Conservation (phyloP, 1,140 invertebrate genomes). For the Drosophila guanche region DNA sequence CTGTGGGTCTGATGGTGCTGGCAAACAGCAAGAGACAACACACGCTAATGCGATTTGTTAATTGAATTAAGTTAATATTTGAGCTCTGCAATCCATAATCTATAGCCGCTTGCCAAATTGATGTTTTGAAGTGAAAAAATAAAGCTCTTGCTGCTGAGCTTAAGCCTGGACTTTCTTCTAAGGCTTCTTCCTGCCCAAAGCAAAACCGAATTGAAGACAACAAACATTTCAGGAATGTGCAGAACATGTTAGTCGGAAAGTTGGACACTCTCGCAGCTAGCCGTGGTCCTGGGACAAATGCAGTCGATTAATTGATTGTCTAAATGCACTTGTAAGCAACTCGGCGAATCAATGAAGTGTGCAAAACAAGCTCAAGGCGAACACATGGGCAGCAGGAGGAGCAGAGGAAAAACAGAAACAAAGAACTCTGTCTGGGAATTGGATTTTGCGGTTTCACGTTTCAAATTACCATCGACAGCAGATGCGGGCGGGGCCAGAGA, state of each 20-base stretch:
- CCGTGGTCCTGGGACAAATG: constrained; percentile 43
- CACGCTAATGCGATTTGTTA: too few relatives aligned
- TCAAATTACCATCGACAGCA: constrained; percentile 80
- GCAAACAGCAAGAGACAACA: too few relatives aligned
- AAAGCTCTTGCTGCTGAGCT: constrained; percentile 36
- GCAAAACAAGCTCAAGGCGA: constrained; percentile 58
- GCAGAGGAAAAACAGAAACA: constrained; percentile 36
- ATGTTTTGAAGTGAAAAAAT: constrained; percentile 23
- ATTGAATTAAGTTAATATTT: too few relatives aligned
- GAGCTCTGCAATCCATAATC: constrained; percentile 23
- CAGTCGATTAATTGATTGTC: constrained; percentile 82
- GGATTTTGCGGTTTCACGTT: constrained; percentile 81
- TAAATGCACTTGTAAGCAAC: constrained; percentile 82
- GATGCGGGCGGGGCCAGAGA: constrained; percentile 42
- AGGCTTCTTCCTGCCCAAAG: constrained; percentile 40
- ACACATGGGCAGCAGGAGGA: constrained; percentile 24
- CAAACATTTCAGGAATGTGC: constrained; percentile 58
- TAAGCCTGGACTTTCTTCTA: constrained; percentile 31
- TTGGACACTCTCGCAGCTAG: constrained; percentile 50
- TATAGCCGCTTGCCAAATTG: constrained; percentile 62
- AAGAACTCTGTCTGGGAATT: constrained; percentile 76
- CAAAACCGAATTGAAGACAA: constrained; percentile 33
- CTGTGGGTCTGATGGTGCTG: constrained; percentile 9
- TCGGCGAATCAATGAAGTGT: constrained; percentile 79
- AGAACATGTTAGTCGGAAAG: constrained; percentile 45